Base-by-base conservation (phyloP, 2,888 invertebrate genomes). In the Entomobrya proxima region DNA sequence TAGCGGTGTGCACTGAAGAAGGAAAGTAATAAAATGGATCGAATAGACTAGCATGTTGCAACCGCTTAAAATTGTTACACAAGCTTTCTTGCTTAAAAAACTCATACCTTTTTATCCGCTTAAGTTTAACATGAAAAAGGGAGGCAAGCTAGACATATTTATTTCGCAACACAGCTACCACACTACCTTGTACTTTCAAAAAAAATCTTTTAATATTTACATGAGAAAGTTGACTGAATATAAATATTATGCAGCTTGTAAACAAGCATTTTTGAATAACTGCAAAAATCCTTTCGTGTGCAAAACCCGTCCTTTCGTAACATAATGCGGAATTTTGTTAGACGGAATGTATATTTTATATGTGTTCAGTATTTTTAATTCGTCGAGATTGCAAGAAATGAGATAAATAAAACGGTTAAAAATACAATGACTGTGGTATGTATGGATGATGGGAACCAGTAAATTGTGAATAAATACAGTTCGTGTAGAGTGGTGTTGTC, bases 101-200 rank as follows among this genome's bases (percentile, higher is more conserved):
- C 67, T 44, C 67, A 21, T 11, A 27, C 69, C 30, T 27, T 69
- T 69, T 69, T 44, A 69, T 69, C 69, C 69, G 69, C 69, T 69
- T 69, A 69, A 69, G 44, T 15, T 18, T 40, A 11, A 13, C 67
- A 67, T n/a, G 58, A 32, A 61, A 27, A 40, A 35, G 61, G n/a
- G 18, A 32, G 35, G 18, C 35, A 35, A n/a, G 18, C 35, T 7
- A 18, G 32, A 61, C 7, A 35, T 35, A 2, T 35, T 32, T n/a
- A 9, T 61, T 35, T 55, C 55, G 24, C 32, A 32, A 35, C 35
- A 35, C 32, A 35, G n/a, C n/a, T 35, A 61, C n/a, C n/a, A n/a
- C n/a, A n/a, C n/a, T n/a, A 32, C 7, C 35, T 13, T 58, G 58
- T 15, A n/a, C 58, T 58, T 30, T n/a, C 58, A 27, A 32, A n/a